Base-by-base conservation (phyloP, 2,113 vertebrate genomes). In the Aix galericulata region DNA sequence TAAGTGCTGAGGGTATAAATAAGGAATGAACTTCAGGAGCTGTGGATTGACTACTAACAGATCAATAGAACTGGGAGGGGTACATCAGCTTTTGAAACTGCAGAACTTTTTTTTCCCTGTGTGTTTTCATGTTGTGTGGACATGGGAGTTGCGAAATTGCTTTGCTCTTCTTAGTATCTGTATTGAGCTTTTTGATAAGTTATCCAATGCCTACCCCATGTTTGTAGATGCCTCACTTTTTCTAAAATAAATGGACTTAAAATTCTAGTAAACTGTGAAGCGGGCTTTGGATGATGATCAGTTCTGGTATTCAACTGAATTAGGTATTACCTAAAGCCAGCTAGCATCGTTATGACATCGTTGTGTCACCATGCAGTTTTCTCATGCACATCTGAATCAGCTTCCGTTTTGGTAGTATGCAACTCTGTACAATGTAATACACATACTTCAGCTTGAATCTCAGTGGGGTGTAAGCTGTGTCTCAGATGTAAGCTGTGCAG, bases 261-360 rank as follows among this genome's bases (percentile, higher is more conserved):
- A 93, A 62, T 72, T 63, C 26, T 89, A 56, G 11, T 59, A 72
- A 77, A 27, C 13, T 23, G 22, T 89, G 64, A 34, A 60, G 16
- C 25, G 27, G 20, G 9, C 4, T 68, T 72, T 91, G 42, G 32
- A 17, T 91, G 42, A 36, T 40, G 31, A 17, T 40, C 36, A 44
- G 42, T 59, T 48, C 17, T 32, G 26, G 17, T 58, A 22, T 21
- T 74, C 15, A 25, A 15, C 26, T 14, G 14, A 67, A 17, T 74
- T 17, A 12, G 68, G 46, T 21, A 48, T 14, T 40, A 68, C 26
- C 55, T 44, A 21, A 75, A 75, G 32, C 2, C 13, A 55, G 17
- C 38, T 53, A 17, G 4, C 11, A 29, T 18, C 0, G 6, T 15
- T 16, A 5, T 23, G 17, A 4, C 11, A 29, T 18, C 0, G 6